Evolutionary conservation across 2,888 invertebrate species (phyloP), one percentile per base, ranked within the genome.

Genomic region (Trichogramma dendrolimi): DNA sequence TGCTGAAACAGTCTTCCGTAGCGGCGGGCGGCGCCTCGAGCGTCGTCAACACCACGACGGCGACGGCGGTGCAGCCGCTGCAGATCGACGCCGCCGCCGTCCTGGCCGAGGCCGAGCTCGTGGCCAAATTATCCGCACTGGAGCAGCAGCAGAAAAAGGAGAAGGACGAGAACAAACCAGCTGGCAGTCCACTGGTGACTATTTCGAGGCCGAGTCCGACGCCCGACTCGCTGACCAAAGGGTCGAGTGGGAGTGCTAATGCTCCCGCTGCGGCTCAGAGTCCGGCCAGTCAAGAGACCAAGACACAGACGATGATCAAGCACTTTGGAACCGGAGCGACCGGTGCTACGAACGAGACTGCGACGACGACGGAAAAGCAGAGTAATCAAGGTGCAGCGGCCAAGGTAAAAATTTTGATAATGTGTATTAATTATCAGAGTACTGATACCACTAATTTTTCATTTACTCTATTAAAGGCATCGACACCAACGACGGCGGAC

Each of bases 21-120:
- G 73, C 73, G 5, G 72, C 71, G 11, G 75, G 76, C 4, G 72
- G 69, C 0, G 73, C 74, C 0, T 75, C 76, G 4, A 78, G 76
- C 59, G 73, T 78, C 7, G 78, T 78, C 6, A 78, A 72, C 53
- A 76, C 77, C 4, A 76, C 79, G 7, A 73, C 79, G 0, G 72
- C 75, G 4, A 78, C 79, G 1, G 79, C 78, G 0, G 77, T 75
- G 1, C 74, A 78, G 40, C 78, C 79, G 0, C 66, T 78, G 4
- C 71, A 76, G 52, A 75, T 78, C 50, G 77, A 78, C 56, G 72
- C 75, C 4, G 67, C 70, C 2, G 63, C 70, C 5, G 65, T 73
- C 41, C 60, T 71, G 4, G 61, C 68, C 47, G 75, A 73, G 6
- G 69, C 66, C 27, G 71, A 71, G 5, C 55, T 50, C 0, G 50